Evolutionary conservation across 2,113 vertebrate genomes (phyloP).

Genomic region (Pluvianellus socialis): DNA sequence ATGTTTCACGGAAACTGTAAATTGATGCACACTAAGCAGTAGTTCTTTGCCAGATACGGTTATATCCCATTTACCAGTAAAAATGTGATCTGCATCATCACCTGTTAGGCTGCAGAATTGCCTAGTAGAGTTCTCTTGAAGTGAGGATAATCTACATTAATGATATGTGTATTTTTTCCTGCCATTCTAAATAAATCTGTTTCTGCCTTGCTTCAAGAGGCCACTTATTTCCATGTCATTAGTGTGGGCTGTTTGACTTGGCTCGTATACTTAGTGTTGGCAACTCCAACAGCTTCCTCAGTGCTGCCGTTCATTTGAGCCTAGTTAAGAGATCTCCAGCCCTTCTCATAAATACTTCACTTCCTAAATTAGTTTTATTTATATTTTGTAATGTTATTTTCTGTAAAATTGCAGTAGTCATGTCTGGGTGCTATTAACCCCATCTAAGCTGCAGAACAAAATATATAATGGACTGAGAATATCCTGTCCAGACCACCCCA

Average conservation of each 20-base stretch:
- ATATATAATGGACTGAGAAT: not conserved
- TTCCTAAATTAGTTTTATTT: slow-evolving; percentile 45
- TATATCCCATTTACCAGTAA: not conserved
- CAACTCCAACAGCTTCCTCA: not conserved
- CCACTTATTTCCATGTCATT: slow-evolving; percentile 7
- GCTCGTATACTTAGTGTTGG: not conserved
- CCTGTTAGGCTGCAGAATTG: not conserved
- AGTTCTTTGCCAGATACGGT: not conserved
- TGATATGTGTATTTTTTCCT: not conserved
- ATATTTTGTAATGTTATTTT: slow-evolving; percentile 9
- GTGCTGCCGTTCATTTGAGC: not conserved
- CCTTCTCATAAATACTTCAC: slow-evolving; percentile 26
- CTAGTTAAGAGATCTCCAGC: not conserved
- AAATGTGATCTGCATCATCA: not conserved
- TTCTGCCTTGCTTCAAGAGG: slow-evolving; percentile 15
- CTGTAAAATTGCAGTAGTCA: not conserved
- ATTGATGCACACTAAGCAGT: not conserved
- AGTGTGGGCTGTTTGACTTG: not conserved
- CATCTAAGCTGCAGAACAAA: not conserved
- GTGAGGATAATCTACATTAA: not conserved
- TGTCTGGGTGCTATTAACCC: slow-evolving; percentile 39
- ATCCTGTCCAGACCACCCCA: not conserved
- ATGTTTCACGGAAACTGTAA: not conserved
- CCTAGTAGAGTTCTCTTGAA: not conserved
- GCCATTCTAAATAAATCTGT: not conserved